These are phyloP conservation scores for Auanema freiburgensis DNA, from an alignment of 2,888 invertebrate genomes.

Conservation along the genomic window DNA sequence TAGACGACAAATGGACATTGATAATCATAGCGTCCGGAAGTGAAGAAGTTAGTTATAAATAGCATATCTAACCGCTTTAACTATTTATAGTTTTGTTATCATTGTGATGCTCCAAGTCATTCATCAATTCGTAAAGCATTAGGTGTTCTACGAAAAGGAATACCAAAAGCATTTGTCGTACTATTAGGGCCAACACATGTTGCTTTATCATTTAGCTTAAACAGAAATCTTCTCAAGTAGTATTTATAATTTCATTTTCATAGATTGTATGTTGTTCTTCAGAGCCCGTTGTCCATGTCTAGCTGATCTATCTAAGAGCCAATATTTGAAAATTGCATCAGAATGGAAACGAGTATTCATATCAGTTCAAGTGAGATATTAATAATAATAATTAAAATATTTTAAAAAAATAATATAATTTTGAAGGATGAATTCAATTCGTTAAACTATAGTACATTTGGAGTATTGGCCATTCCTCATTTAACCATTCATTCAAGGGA, in stretches of 20 bases:
- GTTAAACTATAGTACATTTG: conserved; percentile 49
- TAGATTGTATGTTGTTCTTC: conserved; percentile 12
- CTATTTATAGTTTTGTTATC: conserved; percentile 40
- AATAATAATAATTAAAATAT: neutral
- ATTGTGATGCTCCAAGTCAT: conserved; percentile 50
- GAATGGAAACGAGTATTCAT: conserved; percentile 50
- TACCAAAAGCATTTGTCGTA: conserved; percentile 52
- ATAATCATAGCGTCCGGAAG: conserved; percentile 57
- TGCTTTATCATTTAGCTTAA: conserved; percentile 51
- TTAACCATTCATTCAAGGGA: conserved; percentile 55
- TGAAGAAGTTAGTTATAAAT: conserved; percentile 38
- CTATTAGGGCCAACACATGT: conserved; percentile 60
- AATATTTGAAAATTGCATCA: conserved; percentile 44
- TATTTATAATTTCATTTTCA: neutral
- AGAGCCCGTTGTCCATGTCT: conserved; percentile 54
- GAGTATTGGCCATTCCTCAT: conserved; percentile 53
- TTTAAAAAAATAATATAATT: neutral
- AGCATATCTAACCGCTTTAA: neutral
- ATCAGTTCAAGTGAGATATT: conserved; percentile 33
- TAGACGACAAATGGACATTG: conserved; percentile 50
- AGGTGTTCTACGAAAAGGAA: conserved; percentile 40
- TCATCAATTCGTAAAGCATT: conserved; percentile 45
- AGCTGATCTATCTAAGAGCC: conserved; percentile 40
- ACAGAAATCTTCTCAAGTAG: conserved; percentile 55
- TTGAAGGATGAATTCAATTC: conserved; percentile 53